Conservation (phyloP, 2,888 invertebrate genomes). For the Drosophila stalkeri region DNA sequence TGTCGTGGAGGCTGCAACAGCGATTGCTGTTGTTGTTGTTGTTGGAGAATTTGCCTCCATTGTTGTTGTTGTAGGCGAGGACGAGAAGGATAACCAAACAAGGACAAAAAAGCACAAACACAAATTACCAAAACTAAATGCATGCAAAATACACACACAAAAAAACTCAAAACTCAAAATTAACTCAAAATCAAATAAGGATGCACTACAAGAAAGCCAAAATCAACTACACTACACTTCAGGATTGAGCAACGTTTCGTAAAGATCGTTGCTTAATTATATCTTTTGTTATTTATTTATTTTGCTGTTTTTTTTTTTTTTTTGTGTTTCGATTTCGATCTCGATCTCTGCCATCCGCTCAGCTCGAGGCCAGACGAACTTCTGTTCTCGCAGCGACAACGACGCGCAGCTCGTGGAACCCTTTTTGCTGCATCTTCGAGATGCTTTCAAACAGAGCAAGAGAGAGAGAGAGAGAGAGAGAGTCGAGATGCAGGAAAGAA, state of each 20-base stretch:
- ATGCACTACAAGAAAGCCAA: slow-evolving; percentile 29
- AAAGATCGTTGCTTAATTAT: slow-evolving; percentile 4
- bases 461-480: slow-evolving; percentile 33
- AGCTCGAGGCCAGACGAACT: slow-evolving; percentile 84
- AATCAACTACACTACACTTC: slow-evolving; percentile 29
- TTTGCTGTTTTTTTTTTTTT: slow-evolving; percentile 17
- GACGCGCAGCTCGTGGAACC: slow-evolving; percentile 75
- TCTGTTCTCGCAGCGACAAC: slow-evolving; percentile 78
- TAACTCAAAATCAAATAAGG: slow-evolving; percentile 21
- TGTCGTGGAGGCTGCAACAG: slow-evolving; percentile 32
- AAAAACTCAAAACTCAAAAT: slow-evolving; percentile 28
- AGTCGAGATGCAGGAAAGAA: slow-evolving; percentile 12
- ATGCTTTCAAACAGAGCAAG: slow-evolving; percentile 42
- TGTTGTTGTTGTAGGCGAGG: slow-evolving; percentile 29
- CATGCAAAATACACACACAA: slow-evolving; percentile 51
- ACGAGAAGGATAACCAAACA: slow-evolving; percentile 24
- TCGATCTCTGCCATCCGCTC: slow-evolving; percentile 80
- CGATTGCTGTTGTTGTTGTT: slow-evolving; percentile 38
- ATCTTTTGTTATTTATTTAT: slow-evolving; percentile 19
- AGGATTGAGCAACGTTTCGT: slow-evolving; percentile 12
- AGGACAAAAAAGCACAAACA: slow-evolving; percentile 53
- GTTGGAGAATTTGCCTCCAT: slow-evolving; percentile 63
- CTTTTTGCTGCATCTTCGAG: slow-evolving; percentile 68
- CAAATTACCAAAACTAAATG: slow-evolving; percentile 58
- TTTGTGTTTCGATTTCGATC: slow-evolving; percentile 25